These are phyloP conservation scores for Laticauda colubrina DNA, from an alignment of 2,113 vertebrate genomes.

Conservation along the genomic window DNA sequence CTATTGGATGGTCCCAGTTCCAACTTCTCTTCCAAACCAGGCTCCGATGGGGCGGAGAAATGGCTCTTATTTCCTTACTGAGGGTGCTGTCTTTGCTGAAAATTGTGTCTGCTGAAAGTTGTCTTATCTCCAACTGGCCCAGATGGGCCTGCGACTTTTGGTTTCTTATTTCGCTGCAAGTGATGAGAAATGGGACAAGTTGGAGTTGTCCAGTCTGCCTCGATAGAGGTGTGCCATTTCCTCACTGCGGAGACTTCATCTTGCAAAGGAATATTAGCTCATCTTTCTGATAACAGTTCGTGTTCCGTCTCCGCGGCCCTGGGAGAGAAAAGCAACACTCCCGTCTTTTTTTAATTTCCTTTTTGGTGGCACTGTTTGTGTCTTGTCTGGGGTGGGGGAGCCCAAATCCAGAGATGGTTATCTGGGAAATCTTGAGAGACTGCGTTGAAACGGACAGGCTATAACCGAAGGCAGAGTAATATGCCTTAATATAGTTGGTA, in stretches of 20 bases:
- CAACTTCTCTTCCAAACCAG: not conserved
- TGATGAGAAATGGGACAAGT: not conserved
- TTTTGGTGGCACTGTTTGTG: not conserved
- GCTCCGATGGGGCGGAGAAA: not conserved
- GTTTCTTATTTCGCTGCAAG: not conserved
- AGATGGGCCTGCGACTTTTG: not conserved
- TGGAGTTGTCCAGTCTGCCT: not conserved
- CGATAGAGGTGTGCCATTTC: not conserved
- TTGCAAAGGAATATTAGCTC: not conserved
- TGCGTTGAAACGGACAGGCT: rapidly evolving
- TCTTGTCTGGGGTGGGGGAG: not conserved
- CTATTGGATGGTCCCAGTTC: no score
- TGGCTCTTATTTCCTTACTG: not conserved
- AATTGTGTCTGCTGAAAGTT: not conserved
- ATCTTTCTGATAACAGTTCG: not conserved
- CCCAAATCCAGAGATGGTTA: not conserved
- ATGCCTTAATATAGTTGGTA: not conserved
- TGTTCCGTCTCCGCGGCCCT: not conserved
- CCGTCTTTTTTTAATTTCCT: not conserved
- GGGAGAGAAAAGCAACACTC: not conserved
- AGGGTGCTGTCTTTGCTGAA: not conserved
- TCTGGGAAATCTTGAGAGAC: not conserved
- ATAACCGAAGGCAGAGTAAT: not conserved
- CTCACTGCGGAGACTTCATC: not conserved
- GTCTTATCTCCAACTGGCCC: not conserved